Conservation (phyloP, 2,888 invertebrate species). For the Nectonema munidae region DNA sequence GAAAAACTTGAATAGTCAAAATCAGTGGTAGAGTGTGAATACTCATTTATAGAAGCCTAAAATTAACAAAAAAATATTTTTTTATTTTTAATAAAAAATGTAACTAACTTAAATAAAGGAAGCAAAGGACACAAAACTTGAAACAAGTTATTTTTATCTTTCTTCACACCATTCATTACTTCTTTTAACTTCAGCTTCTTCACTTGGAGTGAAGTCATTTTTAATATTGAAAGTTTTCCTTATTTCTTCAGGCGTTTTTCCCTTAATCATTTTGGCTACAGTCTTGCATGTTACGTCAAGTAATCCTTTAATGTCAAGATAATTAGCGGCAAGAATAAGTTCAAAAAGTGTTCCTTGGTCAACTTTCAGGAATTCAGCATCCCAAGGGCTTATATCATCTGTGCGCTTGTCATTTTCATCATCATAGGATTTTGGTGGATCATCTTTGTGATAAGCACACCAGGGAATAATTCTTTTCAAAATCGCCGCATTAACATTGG, state of each 20-base stretch:
- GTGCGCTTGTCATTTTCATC: slow-evolving; percentile 91
- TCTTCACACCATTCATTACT: slow-evolving; percentile 80
- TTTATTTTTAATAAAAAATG: slow-evolving; percentile 1
- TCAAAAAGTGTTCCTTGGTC: slow-evolving; percentile 85
- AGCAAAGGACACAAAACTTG: background rate
- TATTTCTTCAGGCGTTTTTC: slow-evolving; percentile 29
- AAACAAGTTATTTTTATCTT: slow-evolving; percentile 28
- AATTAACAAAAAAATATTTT: too few species aligned
- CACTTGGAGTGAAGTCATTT: slow-evolving; percentile 37
- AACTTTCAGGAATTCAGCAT: slow-evolving; percentile 88
- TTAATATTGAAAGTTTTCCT: slow-evolving; percentile 29
- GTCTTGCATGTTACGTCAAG: slow-evolving; percentile 79
- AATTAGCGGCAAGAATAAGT: slow-evolving; percentile 75
- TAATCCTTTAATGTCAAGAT: slow-evolving; percentile 64
- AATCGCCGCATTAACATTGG: slow-evolving; percentile 84
- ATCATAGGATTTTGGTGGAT: slow-evolving; percentile 72
- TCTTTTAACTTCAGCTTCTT: slow-evolving; percentile 86
- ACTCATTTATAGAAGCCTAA: too few species aligned
- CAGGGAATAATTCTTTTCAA: slow-evolving; percentile 36
- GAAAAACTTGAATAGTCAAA: too few species aligned
- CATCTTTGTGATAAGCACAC: slow-evolving; percentile 34
- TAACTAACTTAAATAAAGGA: background rate
- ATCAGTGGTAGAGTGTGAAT: too few species aligned
- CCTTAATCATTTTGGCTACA: slow-evolving; percentile 31
- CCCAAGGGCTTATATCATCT: slow-evolving; percentile 94